Percentiles rank a stretch among this genome's conserved stretches.
Evolutionary conservation across 2,113 vertebrate species (phyloP).

Genomic region (Elaphurus davidianus): DNA sequence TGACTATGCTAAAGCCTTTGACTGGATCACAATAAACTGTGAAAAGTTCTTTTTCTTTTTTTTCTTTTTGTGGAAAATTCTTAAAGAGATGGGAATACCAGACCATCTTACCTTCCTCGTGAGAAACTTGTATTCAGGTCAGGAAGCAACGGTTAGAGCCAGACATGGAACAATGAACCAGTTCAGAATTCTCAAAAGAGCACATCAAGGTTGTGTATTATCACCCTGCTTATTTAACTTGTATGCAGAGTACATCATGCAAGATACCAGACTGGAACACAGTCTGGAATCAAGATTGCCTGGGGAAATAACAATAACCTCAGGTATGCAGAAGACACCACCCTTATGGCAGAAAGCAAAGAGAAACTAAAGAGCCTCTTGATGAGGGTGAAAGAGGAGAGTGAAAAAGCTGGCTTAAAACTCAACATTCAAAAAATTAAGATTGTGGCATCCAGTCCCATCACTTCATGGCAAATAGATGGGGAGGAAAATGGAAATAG

Average conservation of each 20-base stretch:
- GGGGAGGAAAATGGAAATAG: not conserved
- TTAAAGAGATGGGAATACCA: not conserved
- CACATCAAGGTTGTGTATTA: not conserved
- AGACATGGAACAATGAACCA: not conserved
- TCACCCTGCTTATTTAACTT: not conserved
- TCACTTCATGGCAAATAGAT: not conserved
- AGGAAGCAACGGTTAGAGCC: not conserved
- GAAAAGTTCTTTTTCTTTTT: not conserved
- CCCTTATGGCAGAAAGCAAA: not conserved
- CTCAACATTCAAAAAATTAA: not conserved
- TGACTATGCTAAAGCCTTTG: not conserved
- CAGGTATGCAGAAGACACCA: not conserved
- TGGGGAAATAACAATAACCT: not conserved
- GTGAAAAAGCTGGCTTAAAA: not conserved
- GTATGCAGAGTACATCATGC: not conserved
- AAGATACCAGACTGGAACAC: not conserved
- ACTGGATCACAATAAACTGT: not conserved
- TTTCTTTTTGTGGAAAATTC: not conserved
- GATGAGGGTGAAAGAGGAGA: not conserved
- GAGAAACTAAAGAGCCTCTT: not conserved
- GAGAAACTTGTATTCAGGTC: not conserved
- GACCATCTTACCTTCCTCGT: not conserved
- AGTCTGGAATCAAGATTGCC: not conserved
- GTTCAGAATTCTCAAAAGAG: not conserved
- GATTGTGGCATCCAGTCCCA: not conserved